Conservation (phyloP, 2,888 invertebrate species). For the Rhabditoides inermis region DNA sequence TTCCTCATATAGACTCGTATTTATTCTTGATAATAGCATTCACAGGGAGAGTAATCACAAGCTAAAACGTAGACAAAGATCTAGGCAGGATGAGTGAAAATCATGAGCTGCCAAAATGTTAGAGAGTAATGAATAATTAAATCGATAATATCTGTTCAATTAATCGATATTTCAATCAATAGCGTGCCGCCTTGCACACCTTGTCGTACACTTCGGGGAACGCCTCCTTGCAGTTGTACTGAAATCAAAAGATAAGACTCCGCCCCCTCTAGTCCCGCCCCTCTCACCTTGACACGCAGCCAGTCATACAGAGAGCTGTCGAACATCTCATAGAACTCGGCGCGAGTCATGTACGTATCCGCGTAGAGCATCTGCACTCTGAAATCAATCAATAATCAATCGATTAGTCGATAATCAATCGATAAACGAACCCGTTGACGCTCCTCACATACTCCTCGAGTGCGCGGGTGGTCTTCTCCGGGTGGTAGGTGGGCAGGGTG, state of each 20-base stretch:
- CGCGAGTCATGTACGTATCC: constrained; percentile 68
- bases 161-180: too few relatives aligned
- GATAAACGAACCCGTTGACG: constrained; percentile 60
- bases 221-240: constrained; percentile 64
- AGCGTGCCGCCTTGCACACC: constrained; percentile 53
- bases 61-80: too few relatives aligned
- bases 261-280: background rate
- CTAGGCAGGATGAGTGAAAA: too few relatives aligned
- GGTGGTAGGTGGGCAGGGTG: constrained; percentile 61
- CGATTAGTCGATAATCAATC: background rate
- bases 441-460: constrained; percentile 68
- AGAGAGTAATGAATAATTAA: too few relatives aligned
- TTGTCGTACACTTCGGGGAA: constrained; percentile 77
- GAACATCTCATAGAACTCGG: constrained; percentile 73
- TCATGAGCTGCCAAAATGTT: too few relatives aligned
- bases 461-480: constrained; percentile 63
- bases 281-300: constrained; percentile 21
- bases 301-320: constrained; percentile 66
- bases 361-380: constrained; percentile 78
- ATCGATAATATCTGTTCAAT: too few relatives aligned
- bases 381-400: constrained; percentile 9
- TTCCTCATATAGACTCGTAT: too few relatives aligned
- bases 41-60: too few relatives aligned
- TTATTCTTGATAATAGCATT: too few relatives aligned
- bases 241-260: constrained; percentile 28